A percentile compares a stretch with the other conserved stretches of the same genome.
phyloP scores from a whole-genome alignment of 1,140 invertebrate species.

The Leptoteleia sp. region DNA sequence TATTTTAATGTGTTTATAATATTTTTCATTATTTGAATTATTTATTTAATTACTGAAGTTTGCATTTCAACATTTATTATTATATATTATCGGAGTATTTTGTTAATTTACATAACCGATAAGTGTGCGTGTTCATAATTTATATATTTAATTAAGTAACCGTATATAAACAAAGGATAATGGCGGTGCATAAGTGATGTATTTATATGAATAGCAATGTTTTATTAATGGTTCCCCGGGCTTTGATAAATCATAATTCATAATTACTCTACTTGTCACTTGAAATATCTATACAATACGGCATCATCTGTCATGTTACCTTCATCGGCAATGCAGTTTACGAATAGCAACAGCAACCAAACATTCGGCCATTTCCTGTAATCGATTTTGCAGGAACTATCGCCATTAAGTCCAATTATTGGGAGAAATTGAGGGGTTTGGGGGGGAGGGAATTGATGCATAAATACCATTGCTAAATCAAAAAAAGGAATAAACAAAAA shows the following conservation, averaged over 20 bases:
- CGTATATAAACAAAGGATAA: not conserved
- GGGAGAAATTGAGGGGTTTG: slow-evolving; percentile 61
- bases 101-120: no score
- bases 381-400: slow-evolving; percentile 69
- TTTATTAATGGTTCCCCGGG: slow-evolving; percentile 54
- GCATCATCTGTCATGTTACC: slow-evolving; percentile 66
- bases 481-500: slow-evolving; percentile 23
- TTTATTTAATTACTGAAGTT: no score
- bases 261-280: slow-evolving; percentile 66
- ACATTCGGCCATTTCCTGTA: slow-evolving; percentile 69
- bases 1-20: no score
- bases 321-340: slow-evolving; percentile 65
- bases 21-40: no score
- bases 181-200: slow-evolving; percentile 11
- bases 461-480: slow-evolving; percentile 45
- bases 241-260: slow-evolving; percentile 68
- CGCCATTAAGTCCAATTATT: slow-evolving; percentile 70
- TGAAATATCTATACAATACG: slow-evolving; percentile 63
- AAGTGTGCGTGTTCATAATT: no score
- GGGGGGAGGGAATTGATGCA: slow-evolving; percentile 40
- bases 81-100: no score
- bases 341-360: slow-evolving; percentile 65
- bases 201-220: slow-evolving; percentile 50
- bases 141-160: slow-evolving; percentile 10
- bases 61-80: no score